Evolutionary conservation across 2,113 vertebrate species (phyloP), one percentile per base, ranked within the genome.

Genomic region (Galemys pyrenaicus): DNA sequence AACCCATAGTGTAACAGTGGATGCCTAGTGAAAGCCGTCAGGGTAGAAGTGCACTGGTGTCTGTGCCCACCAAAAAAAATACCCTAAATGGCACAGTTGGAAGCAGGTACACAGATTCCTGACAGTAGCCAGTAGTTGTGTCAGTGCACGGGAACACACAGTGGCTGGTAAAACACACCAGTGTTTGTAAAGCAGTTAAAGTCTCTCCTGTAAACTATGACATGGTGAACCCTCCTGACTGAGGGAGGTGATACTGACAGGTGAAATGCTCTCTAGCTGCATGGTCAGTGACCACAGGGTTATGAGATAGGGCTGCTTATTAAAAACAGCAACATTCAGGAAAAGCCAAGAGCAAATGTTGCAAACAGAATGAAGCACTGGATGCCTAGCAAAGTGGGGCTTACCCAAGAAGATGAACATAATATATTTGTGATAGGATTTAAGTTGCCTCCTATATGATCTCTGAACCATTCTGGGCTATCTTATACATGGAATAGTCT

Each of bases 1-100:
- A 49, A 85, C 49, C 8, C 3, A 6, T 9, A 28, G 4, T 16
- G 51, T 1, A 11, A 1, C 19, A 85, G 19, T 87, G 11, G 2
- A 32, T 78, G 28, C 22, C 32, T 39, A 16, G 11, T 37, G n/a
- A 64, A 70, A 87, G 44, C 32, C 54, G 7, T 7, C 11, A 64
- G 39, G 1, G 15, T 15, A 4, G 44, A 28, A 19, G 1, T 58
- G 28, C 49, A 11, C 5, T 58, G 0, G 32, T 20, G 2, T 68
- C 35, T 30, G 4, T 94, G 37, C 1, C 64, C 7, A 58, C 5
- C 26, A 22, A 81, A 62, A 2, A 54, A 26, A 5, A 65, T 4
- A 6, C 9, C 6, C 1, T 28, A 16, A 22, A 51, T 3, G 0
- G 1, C 19, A 3, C 1, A 32, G 15, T 0, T 41, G 8, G 24